These are phyloP conservation scores for Limanda limanda DNA, from an alignment of 2,113 vertebrate genomes.

Conservation along the genomic window DNA sequence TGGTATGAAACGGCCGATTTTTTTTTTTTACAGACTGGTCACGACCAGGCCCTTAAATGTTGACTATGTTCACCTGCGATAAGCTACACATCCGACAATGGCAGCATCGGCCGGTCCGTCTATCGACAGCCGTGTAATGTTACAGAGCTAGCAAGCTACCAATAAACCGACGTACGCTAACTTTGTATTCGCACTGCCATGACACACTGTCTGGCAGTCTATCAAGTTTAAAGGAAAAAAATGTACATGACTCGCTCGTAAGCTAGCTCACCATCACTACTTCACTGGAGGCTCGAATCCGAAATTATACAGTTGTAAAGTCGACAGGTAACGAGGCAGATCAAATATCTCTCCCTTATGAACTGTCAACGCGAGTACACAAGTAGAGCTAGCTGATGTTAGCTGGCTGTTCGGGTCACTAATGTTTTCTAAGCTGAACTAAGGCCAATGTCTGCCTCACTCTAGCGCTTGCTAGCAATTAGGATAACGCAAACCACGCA, in stretches of 20 bases:
- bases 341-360: slow-evolving; percentile 8
- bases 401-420: slow-evolving; percentile 22
- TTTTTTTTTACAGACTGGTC: neutral
- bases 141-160: slow-evolving; percentile 58
- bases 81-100: slow-evolving; percentile 63
- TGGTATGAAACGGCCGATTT: neutral
- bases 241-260: slow-evolving; percentile 1
- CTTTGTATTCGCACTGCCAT: slow-evolving; percentile 30
- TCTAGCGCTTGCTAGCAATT: slow-evolving; percentile 34
- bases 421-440: slow-evolving; percentile 57
- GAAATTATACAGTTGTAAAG: slow-evolving; percentile 37
- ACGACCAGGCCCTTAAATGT: neutral
- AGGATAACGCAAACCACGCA: slow-evolving; percentile 36
- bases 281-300: neutral
- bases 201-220: slow-evolving; percentile 36
- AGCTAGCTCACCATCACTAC: slow-evolving; percentile 29
- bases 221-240: slow-evolving; percentile 36
- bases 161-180: slow-evolving; percentile 44
- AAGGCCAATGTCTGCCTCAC: slow-evolving; percentile 59
- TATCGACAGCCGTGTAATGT: slow-evolving; percentile 55
- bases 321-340: slow-evolving; percentile 3
- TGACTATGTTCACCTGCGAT: slow-evolving; percentile 41
- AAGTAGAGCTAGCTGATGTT: slow-evolving; percentile 27
- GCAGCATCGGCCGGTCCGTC: slow-evolving; percentile 58
- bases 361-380: slow-evolving; percentile 47